phyloP scores from a whole-genome alignment of 2,888 invertebrate species.

The Crepidodera aurea region DNA sequence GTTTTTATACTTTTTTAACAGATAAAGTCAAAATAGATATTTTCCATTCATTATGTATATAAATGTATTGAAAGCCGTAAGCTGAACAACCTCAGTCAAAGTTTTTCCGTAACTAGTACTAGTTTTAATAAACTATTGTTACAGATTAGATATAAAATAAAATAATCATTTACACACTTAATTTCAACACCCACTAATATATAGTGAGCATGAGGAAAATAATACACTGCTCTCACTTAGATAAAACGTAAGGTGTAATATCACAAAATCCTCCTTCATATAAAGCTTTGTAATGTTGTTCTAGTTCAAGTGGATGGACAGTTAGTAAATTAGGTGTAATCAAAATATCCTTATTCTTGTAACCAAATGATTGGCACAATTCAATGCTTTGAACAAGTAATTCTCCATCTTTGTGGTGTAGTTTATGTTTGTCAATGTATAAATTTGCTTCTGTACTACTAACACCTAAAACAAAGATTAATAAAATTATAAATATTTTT shows the following conservation, averaged over 20 bases:
- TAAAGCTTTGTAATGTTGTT: constrained; percentile 69
- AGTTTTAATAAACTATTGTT: constrained; percentile 12
- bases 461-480: constrained; percentile 22
- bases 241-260: constrained; percentile 50
- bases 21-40: no score
- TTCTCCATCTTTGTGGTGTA: constrained; percentile 37
- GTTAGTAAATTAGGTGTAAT: constrained; percentile 65
- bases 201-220: constrained; percentile 53
- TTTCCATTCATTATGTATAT: no score
- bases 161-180: not conserved
- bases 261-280: constrained; percentile 68
- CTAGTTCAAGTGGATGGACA: constrained; percentile 65
- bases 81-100: no score
- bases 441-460: constrained; percentile 29
- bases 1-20: no score
- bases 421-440: constrained; percentile 38
- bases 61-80: no score
- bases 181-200: not conserved
- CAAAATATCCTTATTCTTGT: constrained; percentile 65
- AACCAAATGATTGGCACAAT: constrained; percentile 60
- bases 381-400: constrained; percentile 41
- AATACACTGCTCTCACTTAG: constrained; percentile 58
- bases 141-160: constrained; percentile 31
- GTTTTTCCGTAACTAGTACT: no score
- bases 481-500: not conserved